Percentiles rank a stretch among this genome's conserved stretches.
These are phyloP conservation scores for Macrotrachela quadricornifera DNA, from an alignment of 1,140 invertebrate genomes.

Conservation along the genomic window DNA sequence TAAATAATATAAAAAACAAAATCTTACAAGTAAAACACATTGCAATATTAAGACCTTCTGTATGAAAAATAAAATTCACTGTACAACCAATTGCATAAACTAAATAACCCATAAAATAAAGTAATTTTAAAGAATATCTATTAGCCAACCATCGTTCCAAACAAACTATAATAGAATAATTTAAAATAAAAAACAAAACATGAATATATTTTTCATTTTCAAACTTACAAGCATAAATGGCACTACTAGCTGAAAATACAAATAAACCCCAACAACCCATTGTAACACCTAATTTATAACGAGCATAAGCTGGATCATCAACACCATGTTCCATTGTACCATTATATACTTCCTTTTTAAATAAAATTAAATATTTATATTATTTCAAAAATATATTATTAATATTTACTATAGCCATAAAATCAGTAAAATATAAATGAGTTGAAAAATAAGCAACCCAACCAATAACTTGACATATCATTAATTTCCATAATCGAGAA, in stretches of 20 bases:
- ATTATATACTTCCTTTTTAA: background rate
- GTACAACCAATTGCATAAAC: background rate
- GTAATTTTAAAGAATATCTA: background rate
- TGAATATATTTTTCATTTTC: too few relatives aligned
- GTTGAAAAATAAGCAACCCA: conserved; percentile 6
- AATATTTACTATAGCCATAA: conserved; percentile 1
- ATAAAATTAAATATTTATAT: background rate
- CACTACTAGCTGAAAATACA: conserved; percentile 1
- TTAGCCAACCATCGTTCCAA: conserved; percentile 1
- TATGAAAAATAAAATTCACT: background rate
- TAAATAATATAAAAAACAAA: background rate
- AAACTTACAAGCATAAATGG: background rate
- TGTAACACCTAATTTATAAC: conserved; percentile 3
- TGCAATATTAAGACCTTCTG: background rate
- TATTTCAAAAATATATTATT: background rate
- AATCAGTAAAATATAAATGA: conserved; percentile 5
- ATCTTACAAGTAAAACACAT: conserved; percentile 2
- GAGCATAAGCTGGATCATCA: background rate
- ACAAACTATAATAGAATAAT: background rate
- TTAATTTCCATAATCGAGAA: background rate
- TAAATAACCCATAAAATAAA: conserved; percentile 5
- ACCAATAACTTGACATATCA: conserved; percentile 3
- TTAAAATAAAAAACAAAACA: background rate
- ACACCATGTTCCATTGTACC: background rate
- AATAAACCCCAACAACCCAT: conserved; percentile 8